A percentile compares a stretch with the other conserved stretches of the same genome.
Evolutionary conservation across 2,113 vertebrate genomes (phyloP).

Genomic region (Cochlearius cochlearius): DNA sequence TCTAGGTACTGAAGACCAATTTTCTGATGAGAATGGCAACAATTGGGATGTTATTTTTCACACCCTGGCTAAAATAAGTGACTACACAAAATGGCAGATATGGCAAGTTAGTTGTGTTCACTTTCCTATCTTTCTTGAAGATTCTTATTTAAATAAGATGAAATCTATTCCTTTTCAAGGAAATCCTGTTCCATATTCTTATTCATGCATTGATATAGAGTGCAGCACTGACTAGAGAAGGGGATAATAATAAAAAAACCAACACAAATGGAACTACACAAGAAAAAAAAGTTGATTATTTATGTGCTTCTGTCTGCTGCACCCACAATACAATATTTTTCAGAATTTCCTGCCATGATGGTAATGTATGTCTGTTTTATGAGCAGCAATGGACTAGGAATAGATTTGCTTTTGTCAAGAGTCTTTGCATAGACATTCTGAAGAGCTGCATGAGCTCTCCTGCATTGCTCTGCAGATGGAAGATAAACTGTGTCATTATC

Average conservation of each 20-base stretch:
- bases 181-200: background rate
- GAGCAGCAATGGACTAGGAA: background rate
- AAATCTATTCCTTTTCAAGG: background rate
- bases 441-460: background rate
- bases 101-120: background rate
- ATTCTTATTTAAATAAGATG: background rate
- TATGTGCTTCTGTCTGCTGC: background rate
- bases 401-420: background rate
- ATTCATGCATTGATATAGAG: too few relatives aligned
- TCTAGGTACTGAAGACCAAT: background rate
- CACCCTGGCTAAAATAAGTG: background rate
- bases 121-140: background rate
- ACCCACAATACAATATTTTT: background rate
- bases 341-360: background rate
- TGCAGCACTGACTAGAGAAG: background rate
- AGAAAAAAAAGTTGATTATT: background rate
- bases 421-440: background rate
- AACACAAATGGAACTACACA: background rate
- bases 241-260: background rate
- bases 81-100: background rate
- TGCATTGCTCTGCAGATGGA: background rate
- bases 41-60: background rate
- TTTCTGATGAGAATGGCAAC: conserved; percentile 7
- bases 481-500: background rate
- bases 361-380: background rate